A percentile compares a stretch with the other conserved stretches of the same genome.
Conservation (phyloP, 2,113 vertebrate species). For the Phrynocephalus versicolor region DNA sequence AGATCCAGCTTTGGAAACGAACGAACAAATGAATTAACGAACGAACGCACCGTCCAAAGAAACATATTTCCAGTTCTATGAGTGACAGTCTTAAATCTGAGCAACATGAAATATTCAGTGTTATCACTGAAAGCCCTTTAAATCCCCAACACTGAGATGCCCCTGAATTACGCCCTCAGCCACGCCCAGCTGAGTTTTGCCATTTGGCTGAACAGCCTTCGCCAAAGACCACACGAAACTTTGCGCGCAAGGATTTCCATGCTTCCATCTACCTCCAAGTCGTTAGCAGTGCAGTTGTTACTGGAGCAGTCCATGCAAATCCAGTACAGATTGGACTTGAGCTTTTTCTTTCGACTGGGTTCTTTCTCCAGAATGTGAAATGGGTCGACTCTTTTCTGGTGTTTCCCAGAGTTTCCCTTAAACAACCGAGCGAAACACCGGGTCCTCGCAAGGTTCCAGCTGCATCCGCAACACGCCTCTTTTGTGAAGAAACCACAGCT, state of each 20-base stretch:
- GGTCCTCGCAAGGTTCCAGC: constrained; percentile 78
- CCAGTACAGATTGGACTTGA: background rate
- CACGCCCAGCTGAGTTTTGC: constrained; percentile 31
- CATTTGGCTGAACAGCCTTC: constrained; percentile 26
- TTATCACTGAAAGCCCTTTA: constrained; percentile 65
- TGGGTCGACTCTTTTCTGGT: background rate
- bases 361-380: constrained; percentile 49
- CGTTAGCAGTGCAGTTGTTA: constrained; percentile 13
- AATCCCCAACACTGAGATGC: constrained; percentile 51
- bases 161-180: constrained; percentile 11
- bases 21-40: background rate
- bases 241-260: constrained; percentile 24
- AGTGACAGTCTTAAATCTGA: constrained; percentile 56
- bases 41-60: constrained; percentile 4
- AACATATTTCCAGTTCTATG: constrained; percentile 14
- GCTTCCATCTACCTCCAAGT: constrained; percentile 48
- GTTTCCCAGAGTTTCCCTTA: constrained; percentile 32
- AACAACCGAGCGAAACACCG: constrained; percentile 42
- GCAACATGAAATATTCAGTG: constrained; percentile 65
- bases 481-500: constrained; percentile 96
- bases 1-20: constrained; percentile 7
- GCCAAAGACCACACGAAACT: constrained; percentile 39
- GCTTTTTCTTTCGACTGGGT: constrained; percentile 9
- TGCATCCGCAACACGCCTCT: constrained; percentile 85
- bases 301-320: constrained; percentile 50